These are phyloP conservation scores for Mylabris phalerata DNA, from an alignment of 1,140 invertebrate species.

Conservation along the genomic window DNA sequence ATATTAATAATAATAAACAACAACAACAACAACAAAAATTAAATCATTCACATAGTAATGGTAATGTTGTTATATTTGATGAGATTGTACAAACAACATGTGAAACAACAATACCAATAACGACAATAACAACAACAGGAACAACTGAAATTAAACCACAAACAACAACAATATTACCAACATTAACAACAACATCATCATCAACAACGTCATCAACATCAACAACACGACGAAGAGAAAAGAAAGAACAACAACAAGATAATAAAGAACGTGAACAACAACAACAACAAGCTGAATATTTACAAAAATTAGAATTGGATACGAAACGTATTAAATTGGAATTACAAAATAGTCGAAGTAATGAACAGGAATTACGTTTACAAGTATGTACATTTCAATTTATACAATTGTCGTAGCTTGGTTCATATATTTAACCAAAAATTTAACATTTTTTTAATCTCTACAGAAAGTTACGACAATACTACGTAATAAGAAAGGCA, in stretches of 20 bases:
- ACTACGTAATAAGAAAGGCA: too few relatives aligned
- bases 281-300: constrained; percentile 47
- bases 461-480: too few relatives aligned
- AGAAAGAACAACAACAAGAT: neutral
- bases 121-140: neutral
- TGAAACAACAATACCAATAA: neutral
- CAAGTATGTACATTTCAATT: constrained; percentile 53
- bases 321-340: constrained; percentile 76
- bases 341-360: constrained; percentile 66
- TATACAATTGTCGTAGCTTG: too few relatives aligned
- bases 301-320: constrained; percentile 59
- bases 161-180: neutral
- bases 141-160: too few relatives aligned
- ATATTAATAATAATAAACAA: constrained; percentile 2
- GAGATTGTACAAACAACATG: neutral
- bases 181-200: neutral
- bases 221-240: neutral
- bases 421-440: too few relatives aligned
- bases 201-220: constrained; percentile 5
- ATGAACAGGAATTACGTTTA: constrained; percentile 75
- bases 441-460: too few relatives aligned
- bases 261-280: constrained; percentile 40
- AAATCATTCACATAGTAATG: constrained; percentile 36
- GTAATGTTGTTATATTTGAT: constrained; percentile 21
- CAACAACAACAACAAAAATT: constrained; percentile 34